Evolutionary conservation across 2,888 invertebrate genomes (phyloP), one percentile per base, ranked within the genome.

Genomic region (Megamerina dolium): DNA sequence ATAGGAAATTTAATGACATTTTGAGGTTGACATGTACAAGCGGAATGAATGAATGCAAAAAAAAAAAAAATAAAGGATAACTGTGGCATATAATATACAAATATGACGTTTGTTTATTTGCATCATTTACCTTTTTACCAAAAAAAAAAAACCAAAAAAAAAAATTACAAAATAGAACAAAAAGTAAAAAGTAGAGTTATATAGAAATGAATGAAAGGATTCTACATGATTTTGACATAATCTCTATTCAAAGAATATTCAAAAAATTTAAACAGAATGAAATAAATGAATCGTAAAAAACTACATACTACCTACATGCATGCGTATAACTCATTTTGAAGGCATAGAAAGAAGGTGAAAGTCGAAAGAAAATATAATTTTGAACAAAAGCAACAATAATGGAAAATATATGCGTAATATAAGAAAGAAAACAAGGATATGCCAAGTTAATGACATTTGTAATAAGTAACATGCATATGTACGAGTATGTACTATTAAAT

Each of bases 101-200:
- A 61, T 63, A 62, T 63, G 63, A 62, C 59, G 55, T 63, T 63
- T 61, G 58, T 63, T 58, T 59, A 61, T 63, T 59, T 64, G 63
- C 64, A 63, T 63, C 63, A 64, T 63, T 63, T 62, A 62, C 63
- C 61, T 62, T 57, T 38, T 48, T 39, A 39, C 18, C 41, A n/a
- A n/a, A n/a, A n/a, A n/a, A n/a, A n/a, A n/a, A n/a, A n/a, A n/a
- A n/a, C n/a, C n/a, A n/a, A n/a, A n/a, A n/a, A n/a, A n/a, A n/a
- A n/a, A n/a, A n/a, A n/a, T n/a, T n/a, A n/a, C n/a, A n/a, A n/a
- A n/a, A n/a, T n/a, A 44, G 37, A 33, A 16, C 44, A 43, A 30
- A 33, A 12, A 37, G 19, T 41, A 30, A 33, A 43, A 47, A 40
- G n/a, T n/a, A n/a, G n/a, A n/a, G n/a, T n/a, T n/a, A n/a, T n/a